Conservation (phyloP, 2,113 vertebrate species). For the Megaceryle torquata region DNA sequence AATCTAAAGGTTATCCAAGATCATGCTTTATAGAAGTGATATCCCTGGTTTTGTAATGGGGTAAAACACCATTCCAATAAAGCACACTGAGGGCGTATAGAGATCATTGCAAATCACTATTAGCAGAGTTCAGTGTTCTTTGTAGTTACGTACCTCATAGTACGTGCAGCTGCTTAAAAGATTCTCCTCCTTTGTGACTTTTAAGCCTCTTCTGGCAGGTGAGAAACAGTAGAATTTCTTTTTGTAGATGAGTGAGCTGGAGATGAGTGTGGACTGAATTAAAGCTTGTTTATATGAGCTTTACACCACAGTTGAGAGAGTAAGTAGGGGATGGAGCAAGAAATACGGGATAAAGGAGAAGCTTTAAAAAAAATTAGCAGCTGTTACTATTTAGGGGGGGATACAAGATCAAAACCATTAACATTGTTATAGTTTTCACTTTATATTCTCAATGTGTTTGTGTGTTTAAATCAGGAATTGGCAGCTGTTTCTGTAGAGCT, state of each 20-base stretch:
- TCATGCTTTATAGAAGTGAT: not conserved
- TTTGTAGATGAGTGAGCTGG: not conserved
- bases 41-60: not conserved
- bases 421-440: not conserved
- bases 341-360: not conserved
- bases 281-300: not conserved
- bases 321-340: not conserved
- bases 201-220: not conserved
- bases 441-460: not conserved
- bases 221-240: not conserved
- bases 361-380: not conserved
- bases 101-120: not conserved
- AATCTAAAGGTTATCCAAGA: not conserved
- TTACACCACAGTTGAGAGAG: not conserved
- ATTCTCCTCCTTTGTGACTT: not conserved
- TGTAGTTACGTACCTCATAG: not conserved
- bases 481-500: slow-evolving; percentile 83
- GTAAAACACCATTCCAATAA: not conserved
- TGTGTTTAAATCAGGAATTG: slow-evolving; percentile 73
- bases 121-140: not conserved
- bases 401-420: not conserved
- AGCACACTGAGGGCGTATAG: not conserved
- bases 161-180: not conserved
- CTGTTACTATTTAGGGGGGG: not conserved
- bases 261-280: not conserved